Conservation (phyloP, 2,888 invertebrate genomes). For the Drosophila melanocephala region DNA sequence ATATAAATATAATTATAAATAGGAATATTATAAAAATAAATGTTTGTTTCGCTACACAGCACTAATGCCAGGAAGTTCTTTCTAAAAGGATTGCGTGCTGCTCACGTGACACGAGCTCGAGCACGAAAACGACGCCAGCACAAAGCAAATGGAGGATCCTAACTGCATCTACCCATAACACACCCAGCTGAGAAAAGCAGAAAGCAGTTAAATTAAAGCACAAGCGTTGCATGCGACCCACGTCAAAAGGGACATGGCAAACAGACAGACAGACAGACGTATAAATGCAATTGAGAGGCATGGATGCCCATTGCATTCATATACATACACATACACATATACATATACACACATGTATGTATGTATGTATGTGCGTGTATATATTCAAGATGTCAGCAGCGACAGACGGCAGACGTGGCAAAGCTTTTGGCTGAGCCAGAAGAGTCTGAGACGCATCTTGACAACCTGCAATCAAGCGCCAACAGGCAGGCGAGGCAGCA, state of each 20-base stretch:
- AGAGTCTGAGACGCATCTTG: slow-evolving; percentile 52
- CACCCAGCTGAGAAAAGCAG: slow-evolving; percentile 22
- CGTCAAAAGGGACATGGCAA: slow-evolving; percentile 68
- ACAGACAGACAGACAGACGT: slow-evolving; percentile 33
- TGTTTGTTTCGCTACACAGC: not conserved
- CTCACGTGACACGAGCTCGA: slow-evolving; percentile 19
- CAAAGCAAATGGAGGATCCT: not conserved
- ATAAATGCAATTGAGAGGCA: slow-evolving; percentile 49
- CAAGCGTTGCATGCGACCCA: slow-evolving; percentile 64
- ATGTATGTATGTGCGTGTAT: not conserved
- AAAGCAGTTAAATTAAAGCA: slow-evolving; percentile 56
- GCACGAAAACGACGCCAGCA: not conserved
- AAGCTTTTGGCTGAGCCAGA: slow-evolving; percentile 41
- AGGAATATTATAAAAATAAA: not conserved
- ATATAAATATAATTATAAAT: not conserved
- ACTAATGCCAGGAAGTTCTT: not conserved
- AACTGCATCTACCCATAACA: slow-evolving; percentile 14
- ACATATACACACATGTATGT: not conserved
- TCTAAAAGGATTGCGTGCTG: not conserved
- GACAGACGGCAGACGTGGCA: slow-evolving; percentile 28
- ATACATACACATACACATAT: not conserved
- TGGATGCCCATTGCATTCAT: slow-evolving; percentile 28
- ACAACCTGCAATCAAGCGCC: slow-evolving; percentile 80
- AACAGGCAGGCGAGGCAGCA: slow-evolving; percentile 38
- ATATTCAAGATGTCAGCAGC: slow-evolving; percentile 58